Percentiles rank a stretch among this genome's conserved stretches.
Evolutionary conservation across 2,113 vertebrate genomes (phyloP).

Genomic region (Halcyon malimbica): DNA sequence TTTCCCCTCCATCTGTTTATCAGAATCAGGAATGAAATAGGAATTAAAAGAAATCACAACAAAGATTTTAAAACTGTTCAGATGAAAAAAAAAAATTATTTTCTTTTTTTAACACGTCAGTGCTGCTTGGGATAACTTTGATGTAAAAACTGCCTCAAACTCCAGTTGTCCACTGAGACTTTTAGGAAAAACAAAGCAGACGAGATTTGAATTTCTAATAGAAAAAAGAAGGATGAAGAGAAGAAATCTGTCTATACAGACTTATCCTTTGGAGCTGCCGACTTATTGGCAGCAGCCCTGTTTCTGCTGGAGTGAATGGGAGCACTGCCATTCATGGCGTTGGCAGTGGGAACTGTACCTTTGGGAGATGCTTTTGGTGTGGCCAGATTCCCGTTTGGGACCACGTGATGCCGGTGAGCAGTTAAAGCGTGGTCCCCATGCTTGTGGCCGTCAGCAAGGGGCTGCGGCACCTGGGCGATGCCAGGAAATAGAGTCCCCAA

Average conservation of each 20-base stretch:
- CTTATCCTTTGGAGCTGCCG: background rate
- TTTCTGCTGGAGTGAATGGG: background rate
- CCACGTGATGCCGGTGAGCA: background rate
- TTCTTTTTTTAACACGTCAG: background rate
- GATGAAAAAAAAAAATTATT: background rate
- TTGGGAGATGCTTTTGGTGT: background rate
- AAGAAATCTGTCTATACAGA: background rate
- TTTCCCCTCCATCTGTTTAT: slow-evolving; percentile 52
- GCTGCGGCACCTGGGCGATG: background rate
- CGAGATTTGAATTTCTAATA: background rate
- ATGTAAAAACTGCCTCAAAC: slow-evolving; percentile 45
- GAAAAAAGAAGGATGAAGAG: background rate
- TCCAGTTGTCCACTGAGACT: slow-evolving; percentile 32
- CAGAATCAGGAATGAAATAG: slow-evolving; percentile 21
- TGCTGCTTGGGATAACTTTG: slow-evolving; percentile 42
- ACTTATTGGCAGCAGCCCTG: background rate
- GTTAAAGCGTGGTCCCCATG: fast-evolving
- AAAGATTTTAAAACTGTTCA: slow-evolving; percentile 36
- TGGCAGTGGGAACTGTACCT: background rate
- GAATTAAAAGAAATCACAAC: slow-evolving; percentile 34
- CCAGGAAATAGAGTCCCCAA: background rate
- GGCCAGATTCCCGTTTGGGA: background rate
- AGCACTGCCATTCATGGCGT: fast-evolving
- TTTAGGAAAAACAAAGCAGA: slow-evolving; percentile 1
- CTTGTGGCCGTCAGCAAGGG: background rate